Conservation (phyloP, 2,797 vertebrate genomes). For the Silurus aristotelis region DNA sequence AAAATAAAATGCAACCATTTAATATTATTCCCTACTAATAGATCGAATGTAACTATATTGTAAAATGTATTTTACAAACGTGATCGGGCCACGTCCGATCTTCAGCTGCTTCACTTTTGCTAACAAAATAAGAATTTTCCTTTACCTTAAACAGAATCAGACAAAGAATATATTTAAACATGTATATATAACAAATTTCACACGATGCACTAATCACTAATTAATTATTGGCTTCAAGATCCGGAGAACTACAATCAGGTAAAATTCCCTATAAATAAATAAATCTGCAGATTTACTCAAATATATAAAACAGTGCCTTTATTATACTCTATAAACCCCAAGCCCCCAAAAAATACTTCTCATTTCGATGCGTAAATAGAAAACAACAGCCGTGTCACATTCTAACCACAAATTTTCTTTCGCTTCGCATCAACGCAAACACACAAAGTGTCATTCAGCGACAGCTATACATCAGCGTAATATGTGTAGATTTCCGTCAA, state of each 20-base stretch:
- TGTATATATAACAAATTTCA: neutral
- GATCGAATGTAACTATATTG: neutral
- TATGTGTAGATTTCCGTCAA: slow-evolving; percentile 48
- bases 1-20: neutral
- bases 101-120: neutral
- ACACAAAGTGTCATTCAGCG: slow-evolving; percentile 29
- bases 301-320: neutral
- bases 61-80: neutral
- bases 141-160: slow-evolving; percentile 10
- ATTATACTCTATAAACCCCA: neutral
- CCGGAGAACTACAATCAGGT: neutral
- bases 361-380: neutral
- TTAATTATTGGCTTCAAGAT: neutral
- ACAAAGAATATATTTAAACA: neutral
- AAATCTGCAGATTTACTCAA: neutral
- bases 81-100: neutral
- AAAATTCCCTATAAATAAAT: neutral
- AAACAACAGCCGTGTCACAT: slow-evolving; percentile 23
- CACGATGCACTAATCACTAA: neutral
- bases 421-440: slow-evolving; percentile 31
- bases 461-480: slow-evolving; percentile 38
- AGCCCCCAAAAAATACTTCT: neutral
- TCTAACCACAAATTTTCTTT: slow-evolving; percentile 26
- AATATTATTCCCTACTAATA: too few relatives aligned
- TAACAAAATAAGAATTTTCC: neutral